These are phyloP conservation scores for Odocoileus hemionus DNA, from an alignment of 2,113 vertebrate genomes.

Conservation along the genomic window DNA sequence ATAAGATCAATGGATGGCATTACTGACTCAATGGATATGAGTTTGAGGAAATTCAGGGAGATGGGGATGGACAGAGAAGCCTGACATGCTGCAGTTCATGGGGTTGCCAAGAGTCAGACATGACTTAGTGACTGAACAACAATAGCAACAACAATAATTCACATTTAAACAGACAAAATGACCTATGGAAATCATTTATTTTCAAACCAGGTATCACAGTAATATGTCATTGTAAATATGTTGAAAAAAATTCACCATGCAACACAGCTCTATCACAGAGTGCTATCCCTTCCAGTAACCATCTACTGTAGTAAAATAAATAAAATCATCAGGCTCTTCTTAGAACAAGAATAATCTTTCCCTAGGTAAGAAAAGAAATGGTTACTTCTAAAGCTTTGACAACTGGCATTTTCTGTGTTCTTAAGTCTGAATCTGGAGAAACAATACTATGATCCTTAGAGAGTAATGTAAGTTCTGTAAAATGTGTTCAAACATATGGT, in stretches of 20 bases:
- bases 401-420: neutral
- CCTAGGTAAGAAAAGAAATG: neutral
- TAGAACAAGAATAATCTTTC: neutral
- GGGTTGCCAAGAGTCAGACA: fast-evolving
- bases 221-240: neutral
- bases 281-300: neutral
- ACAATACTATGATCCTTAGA: neutral
- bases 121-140: neutral
- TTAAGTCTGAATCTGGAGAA: neutral
- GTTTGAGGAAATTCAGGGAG: neutral
- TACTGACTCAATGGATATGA: neutral
- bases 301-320: neutral
- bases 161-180: neutral
- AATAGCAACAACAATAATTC: neutral
- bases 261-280: neutral
- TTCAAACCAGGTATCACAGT: neutral
- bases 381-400: neutral
- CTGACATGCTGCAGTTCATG: neutral
- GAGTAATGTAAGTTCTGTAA: neutral
- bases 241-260: neutral
- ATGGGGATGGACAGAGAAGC: neutral
- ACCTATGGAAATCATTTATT: neutral
- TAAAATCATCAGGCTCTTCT: neutral
- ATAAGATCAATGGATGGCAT: neutral
- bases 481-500: neutral